Evolutionary conservation across 2,888 invertebrate species (phyloP).

Genomic region (Poecilus cupreus): DNA sequence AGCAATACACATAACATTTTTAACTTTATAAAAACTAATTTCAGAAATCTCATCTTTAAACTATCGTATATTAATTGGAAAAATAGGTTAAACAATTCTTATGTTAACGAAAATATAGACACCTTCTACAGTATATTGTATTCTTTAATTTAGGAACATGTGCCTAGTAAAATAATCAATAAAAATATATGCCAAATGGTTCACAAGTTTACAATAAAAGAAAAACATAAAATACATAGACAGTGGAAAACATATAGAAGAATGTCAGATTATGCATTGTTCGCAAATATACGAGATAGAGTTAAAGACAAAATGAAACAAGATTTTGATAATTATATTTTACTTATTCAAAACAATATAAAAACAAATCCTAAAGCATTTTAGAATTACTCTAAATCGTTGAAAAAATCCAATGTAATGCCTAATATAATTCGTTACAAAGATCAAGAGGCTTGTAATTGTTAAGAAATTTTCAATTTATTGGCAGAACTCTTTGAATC

Average conservation of each 20-base stretch:
- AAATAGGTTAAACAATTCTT: not conserved
- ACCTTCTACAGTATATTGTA: not conserved
- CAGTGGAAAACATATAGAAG: not conserved
- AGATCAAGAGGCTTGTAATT: not conserved
- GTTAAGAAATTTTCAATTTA: not conserved
- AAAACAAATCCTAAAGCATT: not conserved
- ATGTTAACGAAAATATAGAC: not conserved
- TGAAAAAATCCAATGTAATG: not conserved
- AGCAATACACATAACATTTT: not conserved
- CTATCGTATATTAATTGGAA: not conserved
- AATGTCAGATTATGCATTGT: not conserved
- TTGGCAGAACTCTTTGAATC: constrained; percentile 10
- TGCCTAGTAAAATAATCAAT: not conserved
- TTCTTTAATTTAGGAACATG: not conserved
- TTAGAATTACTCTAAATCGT: constrained; percentile 16
- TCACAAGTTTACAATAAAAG: not conserved
- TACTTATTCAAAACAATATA: not conserved
- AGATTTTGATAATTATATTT: not conserved
- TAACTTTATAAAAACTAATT: not conserved
- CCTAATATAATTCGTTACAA: not conserved
- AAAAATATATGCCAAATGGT: not conserved
- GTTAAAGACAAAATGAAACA: not conserved
- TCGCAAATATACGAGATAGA: not conserved
- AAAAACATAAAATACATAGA: not conserved
- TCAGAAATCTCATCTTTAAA: not conserved